Base-by-base conservation (phyloP, 2,888 invertebrate species). In the Pantelozetes paolii region DNA sequence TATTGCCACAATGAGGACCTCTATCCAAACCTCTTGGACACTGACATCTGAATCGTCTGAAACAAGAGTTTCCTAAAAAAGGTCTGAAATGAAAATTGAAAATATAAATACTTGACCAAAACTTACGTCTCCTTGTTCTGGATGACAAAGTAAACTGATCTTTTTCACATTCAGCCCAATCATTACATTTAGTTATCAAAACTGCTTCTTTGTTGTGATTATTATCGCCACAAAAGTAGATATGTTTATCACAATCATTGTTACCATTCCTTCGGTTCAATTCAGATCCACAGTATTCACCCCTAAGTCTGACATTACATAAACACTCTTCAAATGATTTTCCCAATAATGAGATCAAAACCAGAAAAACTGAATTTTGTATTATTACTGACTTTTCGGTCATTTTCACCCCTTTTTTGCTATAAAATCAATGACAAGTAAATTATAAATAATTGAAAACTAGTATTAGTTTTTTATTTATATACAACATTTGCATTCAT, bases 231-330 rank as follows among this genome's bases (percentile, higher is more conserved):
- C 73, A 73, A 23, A 23, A 73, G 18, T 42, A 73, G 28, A 73
- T 73, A 8, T 67, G 32, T 20, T 59, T 62, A 13, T 59, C 32
- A 20, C 72, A 72, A 30, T 72, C 72, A 13, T 36, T 36, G 32
- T 72, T 72, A 18, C 72, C 67, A 32, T 72, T 72, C 40, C 57
- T 67, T 13, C 72, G 30, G 40, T 72, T 72, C 36, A 72, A 20
- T 30, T 72, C 69, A n/a, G 72, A 36, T 11, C 72, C 72, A 45
- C 72, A 72, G 26, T 72, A 72, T 26, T 72, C 64, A 3, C 72
- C 57, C 2, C 2, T 69, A 30, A 59, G 32, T 42, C 54, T n/a
- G 26, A 26, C 62, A 72, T 54, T 72, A 40, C 72, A 72, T 8
- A 26, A 26, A 20, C 57, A 57, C 28, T 57, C 57, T 20, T 57